Conservation (phyloP, 1,140 invertebrate genomes). For the Leptinotarsa defecta region DNA sequence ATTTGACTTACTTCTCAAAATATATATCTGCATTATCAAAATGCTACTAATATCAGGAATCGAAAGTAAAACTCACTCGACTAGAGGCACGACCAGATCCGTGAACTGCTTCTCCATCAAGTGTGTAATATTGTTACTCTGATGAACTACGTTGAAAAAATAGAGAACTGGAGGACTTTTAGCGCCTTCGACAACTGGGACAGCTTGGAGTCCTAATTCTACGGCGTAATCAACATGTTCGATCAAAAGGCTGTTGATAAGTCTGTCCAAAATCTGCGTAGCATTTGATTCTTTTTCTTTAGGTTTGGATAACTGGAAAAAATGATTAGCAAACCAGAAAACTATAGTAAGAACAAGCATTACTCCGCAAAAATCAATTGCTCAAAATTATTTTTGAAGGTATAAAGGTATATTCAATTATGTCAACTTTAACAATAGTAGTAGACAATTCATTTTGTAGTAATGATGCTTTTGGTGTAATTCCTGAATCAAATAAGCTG, state of each 20-base stretch:
- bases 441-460: too few relatives aligned
- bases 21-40: background rate
- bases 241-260: constrained; percentile 84
- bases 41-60: too few relatives aligned
- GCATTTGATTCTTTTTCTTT: constrained; percentile 82
- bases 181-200: constrained; percentile 88
- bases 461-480: too few relatives aligned
- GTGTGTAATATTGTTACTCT: constrained; percentile 95
- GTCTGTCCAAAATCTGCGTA: constrained; percentile 82
- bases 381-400: background rate
- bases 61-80: constrained; percentile 67
- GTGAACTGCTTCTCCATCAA: constrained; percentile 93
- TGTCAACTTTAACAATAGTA: too few relatives aligned
- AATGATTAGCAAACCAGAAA: background rate
- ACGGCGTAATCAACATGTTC: constrained; percentile 97
- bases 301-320: constrained; percentile 71
- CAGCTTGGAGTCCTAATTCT: constrained; percentile 87
- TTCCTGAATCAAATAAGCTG: too few relatives aligned
- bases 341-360: too few relatives aligned
- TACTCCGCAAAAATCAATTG: too few relatives aligned
- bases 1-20: background rate
- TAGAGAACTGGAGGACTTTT: constrained; percentile 79
- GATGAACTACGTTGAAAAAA: constrained; percentile 93
- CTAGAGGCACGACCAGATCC: constrained; percentile 85
- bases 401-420: too few relatives aligned